phyloP scores from a whole-genome alignment of 2,888 invertebrate species.

The Limnephilus marmoratus region DNA sequence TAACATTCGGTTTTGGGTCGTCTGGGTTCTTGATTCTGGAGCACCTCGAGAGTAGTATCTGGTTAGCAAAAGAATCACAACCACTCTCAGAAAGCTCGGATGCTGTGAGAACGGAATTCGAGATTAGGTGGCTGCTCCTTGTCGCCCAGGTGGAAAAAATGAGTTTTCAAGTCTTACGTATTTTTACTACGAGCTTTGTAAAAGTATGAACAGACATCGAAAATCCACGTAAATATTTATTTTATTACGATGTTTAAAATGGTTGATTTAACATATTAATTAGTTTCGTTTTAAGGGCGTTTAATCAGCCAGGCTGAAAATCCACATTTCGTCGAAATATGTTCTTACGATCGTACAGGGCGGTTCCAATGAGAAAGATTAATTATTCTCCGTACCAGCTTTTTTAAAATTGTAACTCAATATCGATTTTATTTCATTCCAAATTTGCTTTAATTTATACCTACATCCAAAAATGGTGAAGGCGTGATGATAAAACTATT shows the following conservation, averaged over 20 bases:
- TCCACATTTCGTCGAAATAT: no score
- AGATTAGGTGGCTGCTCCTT: background rate
- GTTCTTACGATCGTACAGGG: no score
- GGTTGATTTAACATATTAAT: background rate
- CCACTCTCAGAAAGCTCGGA: constrained; percentile 1
- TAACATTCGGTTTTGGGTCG: background rate
- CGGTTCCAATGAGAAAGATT: no score
- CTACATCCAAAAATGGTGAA: no score
- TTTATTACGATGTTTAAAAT: background rate
- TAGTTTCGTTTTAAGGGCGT: no score
- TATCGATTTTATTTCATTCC: no score
- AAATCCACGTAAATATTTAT: background rate
- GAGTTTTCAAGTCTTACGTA: background rate
- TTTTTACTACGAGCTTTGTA: background rate
- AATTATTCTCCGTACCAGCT: no score
- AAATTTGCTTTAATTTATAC: no score
- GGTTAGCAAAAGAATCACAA: constrained; percentile 9
- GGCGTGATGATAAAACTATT: no score
- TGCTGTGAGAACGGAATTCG: constrained; percentile 18
- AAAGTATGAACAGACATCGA: background rate
- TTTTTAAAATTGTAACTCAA: no score
- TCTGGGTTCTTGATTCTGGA: background rate
- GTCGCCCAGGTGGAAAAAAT: background rate
- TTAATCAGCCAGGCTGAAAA: no score
- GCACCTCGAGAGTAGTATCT: background rate